Evolutionary conservation across 2,113 vertebrate genomes (phyloP), one percentile per base, ranked within the genome.

Genomic region (Podarcis raffonei): DNA sequence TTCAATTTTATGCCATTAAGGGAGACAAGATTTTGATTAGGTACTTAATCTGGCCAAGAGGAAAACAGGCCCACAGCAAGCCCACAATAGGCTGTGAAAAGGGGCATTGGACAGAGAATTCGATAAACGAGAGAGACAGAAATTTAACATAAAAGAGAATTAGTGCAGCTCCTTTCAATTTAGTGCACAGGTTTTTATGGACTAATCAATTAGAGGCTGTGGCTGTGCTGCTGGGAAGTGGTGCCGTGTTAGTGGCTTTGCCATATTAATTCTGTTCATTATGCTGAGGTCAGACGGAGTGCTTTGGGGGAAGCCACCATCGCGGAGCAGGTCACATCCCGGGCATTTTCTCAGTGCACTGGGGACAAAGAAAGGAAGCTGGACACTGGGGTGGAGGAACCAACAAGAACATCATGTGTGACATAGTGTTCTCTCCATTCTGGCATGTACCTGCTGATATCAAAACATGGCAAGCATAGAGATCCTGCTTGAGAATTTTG

Each of bases 11-110:
- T 96, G 97, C 98, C 97, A 98, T 99, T 98, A 98, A 97, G 97
- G 96, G 96, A 98, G 98, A 98, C 97, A 97, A 97, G 97, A 97
- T 98, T 98, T 98, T 98, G 98, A 99, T 99, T 98, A 98, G 98
- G 97, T 97, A 96, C 97, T 98, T 98, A 98, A 98, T 99, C 98
- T 98, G 97, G 96, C 96, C 97, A 95, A 88, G 94, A 96, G 93
- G 95, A 97, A 97, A 97, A 97, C 97, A 97, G 97, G 97, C 97
- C 97, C 97, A 97, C 93, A 97, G 97, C 96, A 97, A 97, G 96
- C 95, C 96, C 81, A 90, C 87, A 96, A 95, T 96, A 97, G 97
- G 97, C 97, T 97, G 96, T 95, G 94, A 95, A 84, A 96, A 96
- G 97, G 97, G 96, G 96, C 96, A 95, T 95, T 97, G 96, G 94